Percentiles rank a stretch among this genome's conserved stretches.
phyloP scores from a whole-genome alignment of 2,113 vertebrate genomes.

The Mesoclemmys tuberculata region DNA sequence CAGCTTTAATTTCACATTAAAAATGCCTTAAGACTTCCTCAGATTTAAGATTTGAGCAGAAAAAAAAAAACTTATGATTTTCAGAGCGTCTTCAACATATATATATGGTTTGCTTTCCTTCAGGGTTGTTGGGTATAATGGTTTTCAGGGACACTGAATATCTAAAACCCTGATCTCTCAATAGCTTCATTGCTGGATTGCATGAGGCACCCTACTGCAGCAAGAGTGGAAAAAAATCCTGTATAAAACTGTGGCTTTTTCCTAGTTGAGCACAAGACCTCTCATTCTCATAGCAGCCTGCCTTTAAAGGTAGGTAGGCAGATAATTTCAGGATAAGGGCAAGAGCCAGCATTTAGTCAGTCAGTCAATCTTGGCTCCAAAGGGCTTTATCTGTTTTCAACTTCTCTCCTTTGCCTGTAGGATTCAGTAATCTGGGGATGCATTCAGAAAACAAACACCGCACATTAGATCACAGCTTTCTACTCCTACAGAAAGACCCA shows the following conservation, averaged over 20 bases:
- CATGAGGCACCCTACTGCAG: neutral
- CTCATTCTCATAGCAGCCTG: slow-evolving; percentile 14
- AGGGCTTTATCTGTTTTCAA: neutral
- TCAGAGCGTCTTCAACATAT: neutral
- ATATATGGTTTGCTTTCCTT: neutral
- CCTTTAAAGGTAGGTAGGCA: neutral
- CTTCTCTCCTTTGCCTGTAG: neutral
- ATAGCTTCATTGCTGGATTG: neutral
- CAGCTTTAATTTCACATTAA: slow-evolving; percentile 14
- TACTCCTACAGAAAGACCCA: neutral
- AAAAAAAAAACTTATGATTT: no score
- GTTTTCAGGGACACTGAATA: rapidly evolving
- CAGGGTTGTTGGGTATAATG: neutral
- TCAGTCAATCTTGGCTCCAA: neutral
- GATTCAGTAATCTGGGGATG: neutral
- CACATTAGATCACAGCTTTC: neutral
- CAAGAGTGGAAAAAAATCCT: neutral
- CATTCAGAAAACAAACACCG: neutral
- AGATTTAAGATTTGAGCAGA: no score
- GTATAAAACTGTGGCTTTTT: neutral
- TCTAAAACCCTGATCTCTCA: neutral
- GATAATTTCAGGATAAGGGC: neutral
- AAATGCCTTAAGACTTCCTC: slow-evolving; percentile 27
- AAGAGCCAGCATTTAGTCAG: neutral
- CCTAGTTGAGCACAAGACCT: neutral